Evolutionary conservation across 2,113 vertebrate species (phyloP).

Genomic region (Andinoacara biseriatus): DNA sequence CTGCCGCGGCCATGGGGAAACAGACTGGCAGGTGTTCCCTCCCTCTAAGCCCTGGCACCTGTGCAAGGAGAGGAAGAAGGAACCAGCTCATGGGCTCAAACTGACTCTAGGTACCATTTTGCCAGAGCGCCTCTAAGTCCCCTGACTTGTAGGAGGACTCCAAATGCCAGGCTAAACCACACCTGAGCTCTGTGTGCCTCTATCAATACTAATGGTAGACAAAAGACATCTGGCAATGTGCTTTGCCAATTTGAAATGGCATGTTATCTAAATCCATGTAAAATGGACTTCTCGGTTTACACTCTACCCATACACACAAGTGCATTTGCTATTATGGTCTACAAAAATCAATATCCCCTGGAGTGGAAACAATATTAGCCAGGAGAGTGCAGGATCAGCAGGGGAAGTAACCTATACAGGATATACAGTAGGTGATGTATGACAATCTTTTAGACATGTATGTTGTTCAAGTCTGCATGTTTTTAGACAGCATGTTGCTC

Average conservation of each 20-base stretch:
- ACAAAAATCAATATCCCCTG: conserved; percentile 32
- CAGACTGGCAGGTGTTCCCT: conserved; percentile 85
- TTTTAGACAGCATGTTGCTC: not conserved
- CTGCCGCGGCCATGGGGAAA: conserved; percentile 80
- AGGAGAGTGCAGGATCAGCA: not conserved
- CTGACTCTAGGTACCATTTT: conserved; percentile 53
- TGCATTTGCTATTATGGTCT: conserved; percentile 31
- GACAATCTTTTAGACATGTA: not conserved
- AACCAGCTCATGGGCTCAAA: conserved; percentile 60
- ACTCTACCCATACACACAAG: conserved; percentile 39
- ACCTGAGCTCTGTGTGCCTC: conserved; percentile 17
- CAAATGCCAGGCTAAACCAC: not conserved
- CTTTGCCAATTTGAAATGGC: conserved; percentile 68
- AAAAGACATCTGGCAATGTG: conserved; percentile 67
- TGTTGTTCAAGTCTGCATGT: not conserved
- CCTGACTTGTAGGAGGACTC: not conserved
- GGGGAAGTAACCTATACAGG: not conserved
- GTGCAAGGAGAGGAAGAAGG: conserved; percentile 71
- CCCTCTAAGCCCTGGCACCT: conserved; percentile 80
- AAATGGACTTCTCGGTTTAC: conserved; percentile 68
- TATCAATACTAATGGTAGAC: conserved; percentile 43
- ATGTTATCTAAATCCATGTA: conserved; percentile 65
- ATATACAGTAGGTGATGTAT: conserved; percentile 4
- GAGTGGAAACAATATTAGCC: conserved; percentile 24
- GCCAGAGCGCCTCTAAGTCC: conserved; percentile 24